Conservation (phyloP, 2,888 invertebrate species). For the Zygogramma bicolorata region DNA sequence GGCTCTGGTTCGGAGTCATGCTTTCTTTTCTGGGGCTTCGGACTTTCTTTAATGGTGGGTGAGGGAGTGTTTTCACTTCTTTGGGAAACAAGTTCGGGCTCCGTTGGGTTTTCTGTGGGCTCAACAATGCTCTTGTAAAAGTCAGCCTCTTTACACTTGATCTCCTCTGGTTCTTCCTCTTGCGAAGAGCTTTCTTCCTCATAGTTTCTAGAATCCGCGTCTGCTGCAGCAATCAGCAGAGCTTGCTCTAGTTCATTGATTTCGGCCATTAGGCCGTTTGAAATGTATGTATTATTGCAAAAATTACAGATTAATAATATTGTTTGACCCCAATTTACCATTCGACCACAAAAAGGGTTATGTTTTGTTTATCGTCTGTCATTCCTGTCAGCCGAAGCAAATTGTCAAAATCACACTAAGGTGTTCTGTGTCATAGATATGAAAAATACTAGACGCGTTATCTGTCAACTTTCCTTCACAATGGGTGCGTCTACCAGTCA, state of each 20-base stretch:
- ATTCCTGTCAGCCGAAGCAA: neutral
- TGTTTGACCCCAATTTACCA: neutral
- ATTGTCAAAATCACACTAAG: neutral
- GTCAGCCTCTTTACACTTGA: constrained; percentile 37
- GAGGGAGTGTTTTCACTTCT: neutral
- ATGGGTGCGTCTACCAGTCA: too few relatives aligned
- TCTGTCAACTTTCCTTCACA: too few relatives aligned
- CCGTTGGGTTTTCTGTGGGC: constrained; percentile 24
- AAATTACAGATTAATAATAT: neutral
- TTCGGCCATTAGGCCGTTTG: constrained; percentile 45
- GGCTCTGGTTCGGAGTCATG: constrained; percentile 37
- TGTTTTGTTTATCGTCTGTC: neutral
- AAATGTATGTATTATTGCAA: neutral
- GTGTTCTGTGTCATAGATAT: too few relatives aligned
- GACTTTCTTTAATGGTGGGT: constrained; percentile 8
- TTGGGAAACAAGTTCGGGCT: constrained; percentile 4
- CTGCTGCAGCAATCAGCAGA: constrained; percentile 62
- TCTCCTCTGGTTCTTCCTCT: constrained; percentile 33
- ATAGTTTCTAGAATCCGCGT: constrained; percentile 61
- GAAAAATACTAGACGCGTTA: too few relatives aligned
- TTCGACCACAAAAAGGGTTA: neutral
- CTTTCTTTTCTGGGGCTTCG: constrained; percentile 26
- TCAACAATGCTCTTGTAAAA: constrained; percentile 32
- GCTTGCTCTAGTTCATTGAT: constrained; percentile 61
- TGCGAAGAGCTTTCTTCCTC: constrained; percentile 45